Base-by-base conservation (phyloP, 2,797 vertebrate genomes). In the Forpus xanthops region DNA sequence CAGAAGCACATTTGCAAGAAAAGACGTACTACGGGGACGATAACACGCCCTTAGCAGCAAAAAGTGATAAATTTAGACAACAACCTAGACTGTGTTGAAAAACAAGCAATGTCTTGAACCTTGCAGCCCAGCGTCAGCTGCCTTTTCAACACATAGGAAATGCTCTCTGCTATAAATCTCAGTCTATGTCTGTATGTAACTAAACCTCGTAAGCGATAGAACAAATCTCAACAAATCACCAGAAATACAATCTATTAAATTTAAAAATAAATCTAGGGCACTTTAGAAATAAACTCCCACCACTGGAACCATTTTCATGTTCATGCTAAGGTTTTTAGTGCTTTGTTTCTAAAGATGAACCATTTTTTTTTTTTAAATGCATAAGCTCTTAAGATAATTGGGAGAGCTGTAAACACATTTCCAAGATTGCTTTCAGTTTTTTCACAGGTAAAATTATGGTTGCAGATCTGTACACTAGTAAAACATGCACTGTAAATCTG, bases 1-100 rank as follows among this genome's bases (percentile, higher is more conserved):
- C 89, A 94, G 84, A 93, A 95, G 50, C 76, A 56, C 71, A 15
- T 91, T 93, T 94, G 81, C 67, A 58, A 95, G 79, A 55, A 71
- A 89, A 95, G 52, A 42, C 67, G 0, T 73, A 55, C 41, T 16
- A 5, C 45, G 4, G 23, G 66, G 85, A 31, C 35, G 77, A 42
- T 71, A 76, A 41, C 60, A 79, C 1, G 0, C n/a, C 31, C 55
- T 44, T 6, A 66, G 45, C n/a, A 70, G 73, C 55, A 31, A 85
- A 89, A 94, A 58, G 76, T 75, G 91, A 55, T 84, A 68, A 78
- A 85, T 78, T 72, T 37, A 88, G 76, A 30, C 0, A 0, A 39
- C 50, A 85, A 73, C 47, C 5, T 12, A 20, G 30, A 25, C n/a
- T 68, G 52, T 56, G 30, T 30, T 82, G 86, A 83, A 82, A 89